Evolutionary conservation across 2,113 vertebrate species (phyloP).

Genomic region (Odobenus rosmarus): DNA sequence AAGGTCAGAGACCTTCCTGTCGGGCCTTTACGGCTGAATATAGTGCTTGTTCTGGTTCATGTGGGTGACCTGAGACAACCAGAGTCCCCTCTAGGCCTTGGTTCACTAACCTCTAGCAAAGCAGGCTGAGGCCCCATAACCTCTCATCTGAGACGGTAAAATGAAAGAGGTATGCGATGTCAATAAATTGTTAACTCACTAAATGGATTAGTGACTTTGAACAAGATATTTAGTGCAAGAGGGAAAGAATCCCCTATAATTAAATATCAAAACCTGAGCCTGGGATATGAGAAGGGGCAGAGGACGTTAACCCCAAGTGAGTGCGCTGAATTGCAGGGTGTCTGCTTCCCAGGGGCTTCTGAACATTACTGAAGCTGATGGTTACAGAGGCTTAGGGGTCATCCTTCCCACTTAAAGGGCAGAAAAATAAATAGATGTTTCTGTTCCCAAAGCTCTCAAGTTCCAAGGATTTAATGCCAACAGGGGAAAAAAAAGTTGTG

Average conservation of each 20-base stretch:
- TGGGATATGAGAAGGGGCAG: slow-evolving; percentile 35
- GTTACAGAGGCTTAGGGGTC: not conserved
- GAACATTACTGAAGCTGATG: not conserved
- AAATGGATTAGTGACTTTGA: not conserved
- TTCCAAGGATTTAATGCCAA: not conserved
- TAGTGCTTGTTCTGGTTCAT: not conserved
- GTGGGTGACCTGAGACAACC: not conserved
- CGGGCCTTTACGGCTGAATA: not conserved
- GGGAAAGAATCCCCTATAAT: slow-evolving; percentile 44
- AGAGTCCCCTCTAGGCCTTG: not conserved
- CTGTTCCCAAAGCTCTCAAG: not conserved
- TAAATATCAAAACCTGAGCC: slow-evolving; percentile 46
- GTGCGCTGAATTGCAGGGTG: not conserved
- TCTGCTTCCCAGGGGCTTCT: not conserved
- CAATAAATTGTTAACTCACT: not conserved
- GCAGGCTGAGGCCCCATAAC: not conserved
- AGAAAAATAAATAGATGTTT: not conserved
- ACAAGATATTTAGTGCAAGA: not conserved
- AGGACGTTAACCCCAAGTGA: slow-evolving; percentile 56
- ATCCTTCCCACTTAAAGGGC: slow-evolving; percentile 27
- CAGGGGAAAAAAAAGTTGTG: not conserved
- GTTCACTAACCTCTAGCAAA: not conserved
- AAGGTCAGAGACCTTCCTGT: not conserved
- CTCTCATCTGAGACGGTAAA: not conserved
- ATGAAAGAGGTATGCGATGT: not conserved